phyloP scores from a whole-genome alignment of 1,140 invertebrate genomes.

The Leptoteleia sp. region DNA sequence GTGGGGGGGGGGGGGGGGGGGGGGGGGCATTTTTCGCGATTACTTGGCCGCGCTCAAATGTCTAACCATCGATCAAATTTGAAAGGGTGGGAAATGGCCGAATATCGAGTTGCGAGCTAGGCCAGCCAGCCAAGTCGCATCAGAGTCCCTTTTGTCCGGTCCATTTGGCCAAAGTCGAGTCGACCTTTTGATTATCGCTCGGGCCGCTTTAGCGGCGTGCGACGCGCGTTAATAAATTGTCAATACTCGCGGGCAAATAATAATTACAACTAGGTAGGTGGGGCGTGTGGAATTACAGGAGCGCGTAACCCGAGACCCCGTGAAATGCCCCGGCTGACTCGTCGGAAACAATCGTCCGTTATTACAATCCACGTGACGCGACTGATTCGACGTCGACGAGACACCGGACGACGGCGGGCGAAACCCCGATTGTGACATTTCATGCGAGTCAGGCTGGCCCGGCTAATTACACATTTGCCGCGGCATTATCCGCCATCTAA shows the following conservation, averaged over 20 bases:
- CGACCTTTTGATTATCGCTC: constrained; percentile 38
- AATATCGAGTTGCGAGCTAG: too few relatives aligned
- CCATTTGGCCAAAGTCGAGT: constrained; percentile 35
- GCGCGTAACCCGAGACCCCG: constrained; percentile 32
- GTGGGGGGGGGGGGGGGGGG: too few relatives aligned
- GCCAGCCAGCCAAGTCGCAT: constrained; percentile 30
- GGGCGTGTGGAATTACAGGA: constrained; percentile 40
- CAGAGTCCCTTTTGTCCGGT: constrained; percentile 31
- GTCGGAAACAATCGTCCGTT: constrained; percentile 59
- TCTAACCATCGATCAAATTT: too few relatives aligned
- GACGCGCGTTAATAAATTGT: constrained; percentile 58
- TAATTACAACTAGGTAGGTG: too few relatives aligned
- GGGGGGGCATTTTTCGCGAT: too few relatives aligned
- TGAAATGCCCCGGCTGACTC: constrained; percentile 43
- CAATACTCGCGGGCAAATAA: constrained; percentile 54
- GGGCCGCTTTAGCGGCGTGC: constrained; percentile 38
- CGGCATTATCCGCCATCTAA: constrained; percentile 61
- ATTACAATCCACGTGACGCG: constrained; percentile 51
- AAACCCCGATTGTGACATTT: constrained; percentile 59
- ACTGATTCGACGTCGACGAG: constrained; percentile 27
- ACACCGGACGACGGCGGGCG: constrained; percentile 8
- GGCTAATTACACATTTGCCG: constrained; percentile 67
- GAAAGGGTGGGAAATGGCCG: too few relatives aligned
- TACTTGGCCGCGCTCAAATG: too few relatives aligned
- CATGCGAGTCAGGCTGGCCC: constrained; percentile 54